Evolutionary conservation across 2,888 invertebrate genomes (phyloP).

Genomic region (Drosophila quinaria): DNA sequence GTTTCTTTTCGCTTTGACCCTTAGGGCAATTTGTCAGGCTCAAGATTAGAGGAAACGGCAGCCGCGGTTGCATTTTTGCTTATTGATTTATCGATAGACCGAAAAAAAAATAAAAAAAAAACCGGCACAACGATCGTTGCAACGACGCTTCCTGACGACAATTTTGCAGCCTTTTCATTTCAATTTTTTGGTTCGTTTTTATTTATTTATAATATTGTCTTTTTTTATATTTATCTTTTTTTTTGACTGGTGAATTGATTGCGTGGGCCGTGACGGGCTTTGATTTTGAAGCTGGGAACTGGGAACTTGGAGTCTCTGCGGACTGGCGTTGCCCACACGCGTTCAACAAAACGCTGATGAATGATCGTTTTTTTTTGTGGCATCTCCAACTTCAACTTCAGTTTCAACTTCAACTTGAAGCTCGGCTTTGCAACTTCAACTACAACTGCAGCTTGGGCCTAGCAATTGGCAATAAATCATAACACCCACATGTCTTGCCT

Average conservation of each 20-base stretch:
- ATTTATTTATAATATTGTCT: not conserved
- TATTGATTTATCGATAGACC: slow-evolving; percentile 65
- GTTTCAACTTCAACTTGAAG: slow-evolving; percentile 21
- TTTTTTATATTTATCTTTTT: not conserved
- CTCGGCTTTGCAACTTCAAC: slow-evolving; percentile 1
- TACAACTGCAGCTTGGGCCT: slow-evolving; percentile 24
- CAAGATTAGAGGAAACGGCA: slow-evolving; percentile 56
- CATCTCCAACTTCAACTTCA: slow-evolving; percentile 13
- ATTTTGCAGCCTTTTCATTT: slow-evolving; percentile 35
- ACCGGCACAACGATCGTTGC: slow-evolving; percentile 19
- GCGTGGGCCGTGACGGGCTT: slow-evolving; percentile 49
- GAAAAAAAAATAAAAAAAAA: not conserved
- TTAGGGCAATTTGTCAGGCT: slow-evolving; percentile 63
- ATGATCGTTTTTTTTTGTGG: slow-evolving; percentile 45
- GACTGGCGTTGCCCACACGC: slow-evolving; percentile 52
- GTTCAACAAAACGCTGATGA: slow-evolving; percentile 59
- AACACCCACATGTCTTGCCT: slow-evolving; percentile 66
- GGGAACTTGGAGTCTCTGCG: not conserved
- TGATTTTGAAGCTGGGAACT: slow-evolving; percentile 40
- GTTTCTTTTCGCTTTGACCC: slow-evolving; percentile 39
- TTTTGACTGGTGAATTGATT: slow-evolving; percentile 42
- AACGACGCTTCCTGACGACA: slow-evolving; percentile 52
- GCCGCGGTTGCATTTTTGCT: slow-evolving; percentile 64
- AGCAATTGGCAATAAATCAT: slow-evolving; percentile 81
- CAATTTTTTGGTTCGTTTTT: slow-evolving; percentile 5